A percentile compares a stretch with the other conserved stretches of the same genome.
phyloP scores from a whole-genome alignment of 2,888 invertebrate genomes.

The Blastobasis lacticolella region DNA sequence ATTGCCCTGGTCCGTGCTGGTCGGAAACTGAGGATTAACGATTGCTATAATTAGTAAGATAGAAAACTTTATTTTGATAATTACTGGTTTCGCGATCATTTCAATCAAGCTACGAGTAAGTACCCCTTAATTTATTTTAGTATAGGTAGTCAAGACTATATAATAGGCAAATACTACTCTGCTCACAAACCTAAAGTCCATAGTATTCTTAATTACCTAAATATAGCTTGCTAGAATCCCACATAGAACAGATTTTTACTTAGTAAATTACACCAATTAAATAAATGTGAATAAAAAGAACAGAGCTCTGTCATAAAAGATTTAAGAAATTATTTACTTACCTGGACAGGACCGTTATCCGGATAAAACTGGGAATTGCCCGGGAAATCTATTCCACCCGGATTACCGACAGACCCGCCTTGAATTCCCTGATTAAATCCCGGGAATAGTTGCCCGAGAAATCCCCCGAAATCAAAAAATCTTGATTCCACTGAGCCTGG shows the following conservation, averaged over 20 bases:
- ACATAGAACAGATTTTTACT: no score
- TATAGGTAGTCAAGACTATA: no score
- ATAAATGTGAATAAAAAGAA: not conserved
- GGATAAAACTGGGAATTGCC: slow-evolving; percentile 27
- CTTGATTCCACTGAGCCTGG: slow-evolving; percentile 14
- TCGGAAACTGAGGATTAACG: not conserved
- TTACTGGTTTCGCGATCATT: no score
- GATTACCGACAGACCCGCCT: slow-evolving; percentile 22
- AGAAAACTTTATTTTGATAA: no score
- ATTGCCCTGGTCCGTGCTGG: not conserved
- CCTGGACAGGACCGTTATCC: slow-evolving; percentile 18
- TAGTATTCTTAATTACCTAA: no score
- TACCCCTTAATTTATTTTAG: no score
- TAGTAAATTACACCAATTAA: no score
- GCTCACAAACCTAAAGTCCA: no score
- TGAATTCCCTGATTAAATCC: slow-evolving; percentile 25
- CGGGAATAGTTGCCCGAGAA: slow-evolving; percentile 16
- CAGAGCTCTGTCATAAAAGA: not conserved
- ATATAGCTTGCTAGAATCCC: no score
- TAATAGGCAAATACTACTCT: no score
- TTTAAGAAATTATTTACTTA: slow-evolving; percentile 7
- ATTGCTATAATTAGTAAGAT: no score
- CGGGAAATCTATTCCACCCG: slow-evolving; percentile 18
- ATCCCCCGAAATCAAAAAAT: slow-evolving; percentile 17
- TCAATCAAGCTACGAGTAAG: no score